Conservation (phyloP, 2,797 vertebrate genomes). For the Coregonus ussuriensis region DNA sequence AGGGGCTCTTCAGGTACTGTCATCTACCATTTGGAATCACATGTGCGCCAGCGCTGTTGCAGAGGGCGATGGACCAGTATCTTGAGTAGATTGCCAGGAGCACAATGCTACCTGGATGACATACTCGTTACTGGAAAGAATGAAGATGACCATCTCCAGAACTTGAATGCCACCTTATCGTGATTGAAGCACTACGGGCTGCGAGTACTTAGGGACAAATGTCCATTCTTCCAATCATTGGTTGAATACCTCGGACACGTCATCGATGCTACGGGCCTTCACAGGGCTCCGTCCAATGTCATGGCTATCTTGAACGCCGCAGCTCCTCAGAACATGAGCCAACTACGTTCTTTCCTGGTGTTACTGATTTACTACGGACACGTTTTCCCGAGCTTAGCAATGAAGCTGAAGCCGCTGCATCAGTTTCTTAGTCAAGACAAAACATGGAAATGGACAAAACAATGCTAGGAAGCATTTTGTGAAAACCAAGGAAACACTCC, state of each 20-base stretch:
- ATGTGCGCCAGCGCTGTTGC: no score
- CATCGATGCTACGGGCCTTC: not conserved
- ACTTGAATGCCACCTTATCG: conserved; percentile 12
- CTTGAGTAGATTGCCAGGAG: no score
- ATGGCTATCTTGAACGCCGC: not conserved
- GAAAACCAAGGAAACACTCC: not conserved
- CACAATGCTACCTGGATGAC: conserved; percentile 26
- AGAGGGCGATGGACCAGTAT: no score
- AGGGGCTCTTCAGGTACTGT: no score
- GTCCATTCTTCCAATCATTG: not conserved
- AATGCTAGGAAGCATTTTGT: conserved; percentile 17
- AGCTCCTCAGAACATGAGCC: not conserved
- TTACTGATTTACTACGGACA: not conserved
- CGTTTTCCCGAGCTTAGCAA: conserved; percentile 5
- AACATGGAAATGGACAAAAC: conserved; percentile 5
- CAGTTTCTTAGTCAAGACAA: not conserved
- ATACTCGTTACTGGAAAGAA: not conserved
- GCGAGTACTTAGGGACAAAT: not conserved
- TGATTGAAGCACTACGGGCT: conserved; percentile 8
- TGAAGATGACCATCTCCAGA: not conserved
- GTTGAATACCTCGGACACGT: not conserved
- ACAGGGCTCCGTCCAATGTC: not conserved
- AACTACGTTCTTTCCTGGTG: not conserved
- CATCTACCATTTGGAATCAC: no score
- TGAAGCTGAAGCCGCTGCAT: no score